These are phyloP conservation scores for Rhabdophis nuchalis DNA, from an alignment of 2,797 vertebrate species.

Conservation along the genomic window DNA sequence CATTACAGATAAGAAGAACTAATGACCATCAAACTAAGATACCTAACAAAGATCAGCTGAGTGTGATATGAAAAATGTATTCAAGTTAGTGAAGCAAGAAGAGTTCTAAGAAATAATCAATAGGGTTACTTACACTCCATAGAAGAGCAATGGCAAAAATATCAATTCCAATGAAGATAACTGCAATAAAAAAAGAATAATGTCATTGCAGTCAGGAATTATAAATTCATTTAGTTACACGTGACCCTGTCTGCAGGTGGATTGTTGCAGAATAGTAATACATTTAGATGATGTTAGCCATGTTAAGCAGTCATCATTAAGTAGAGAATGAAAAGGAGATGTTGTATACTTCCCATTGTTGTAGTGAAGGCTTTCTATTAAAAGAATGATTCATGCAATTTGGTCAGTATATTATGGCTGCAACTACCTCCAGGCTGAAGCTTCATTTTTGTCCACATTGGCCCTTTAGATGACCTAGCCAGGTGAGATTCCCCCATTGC, in stretches of 20 bases:
- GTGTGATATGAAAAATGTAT: slow-evolving; percentile 34
- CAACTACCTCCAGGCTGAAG: not conserved
- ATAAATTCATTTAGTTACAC: slow-evolving; percentile 23
- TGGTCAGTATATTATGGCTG: not conserved
- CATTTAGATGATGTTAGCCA: not conserved
- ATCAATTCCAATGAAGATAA: slow-evolving; percentile 31
- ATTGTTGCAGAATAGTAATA: not conserved
- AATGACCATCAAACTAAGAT: not conserved
- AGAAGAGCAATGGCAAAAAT: slow-evolving; percentile 34
- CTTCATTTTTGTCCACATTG: not conserved
- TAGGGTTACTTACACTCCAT: slow-evolving; percentile 30
- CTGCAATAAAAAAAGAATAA: slow-evolving; percentile 2
- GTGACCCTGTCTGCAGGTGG: not conserved
- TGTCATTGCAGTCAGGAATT: slow-evolving; percentile 27
- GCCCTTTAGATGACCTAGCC: not conserved
- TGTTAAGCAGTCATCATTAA: not conserved
- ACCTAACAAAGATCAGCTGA: slow-evolving; percentile 13
- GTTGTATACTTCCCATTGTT: not conserved
- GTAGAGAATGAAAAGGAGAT: not conserved
- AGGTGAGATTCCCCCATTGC: not conserved
- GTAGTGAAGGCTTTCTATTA: not conserved
- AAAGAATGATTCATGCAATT: not conserved
- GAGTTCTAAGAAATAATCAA: slow-evolving; percentile 28
- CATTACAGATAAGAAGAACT: not conserved
- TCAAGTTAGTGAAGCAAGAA: slow-evolving; percentile 41